These are phyloP conservation scores for Hyperoodon ampullatus DNA, from an alignment of 2,113 vertebrate genomes.

Conservation along the genomic window DNA sequence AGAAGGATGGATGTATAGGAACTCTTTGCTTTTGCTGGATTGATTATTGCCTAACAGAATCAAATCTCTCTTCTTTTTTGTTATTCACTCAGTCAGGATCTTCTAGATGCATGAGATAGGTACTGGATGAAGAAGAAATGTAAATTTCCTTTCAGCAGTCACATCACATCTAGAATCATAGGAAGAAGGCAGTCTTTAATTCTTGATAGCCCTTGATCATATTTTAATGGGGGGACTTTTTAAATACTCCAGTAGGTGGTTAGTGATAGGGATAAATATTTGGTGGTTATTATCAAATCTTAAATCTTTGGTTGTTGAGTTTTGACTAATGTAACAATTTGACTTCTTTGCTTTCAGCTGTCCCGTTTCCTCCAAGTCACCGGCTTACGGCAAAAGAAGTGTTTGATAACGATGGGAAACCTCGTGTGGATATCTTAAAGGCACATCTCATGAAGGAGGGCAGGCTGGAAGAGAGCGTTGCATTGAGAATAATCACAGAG, in stretches of 20 bases:
- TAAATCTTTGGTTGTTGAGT: neutral
- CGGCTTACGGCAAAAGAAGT: constrained; percentile 98
- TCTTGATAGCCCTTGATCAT: neutral
- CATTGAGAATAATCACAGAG: constrained; percentile 96
- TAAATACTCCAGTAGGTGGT: neutral
- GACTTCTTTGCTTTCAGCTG: constrained; percentile 86
- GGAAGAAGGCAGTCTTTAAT: neutral
- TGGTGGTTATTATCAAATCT: neutral
- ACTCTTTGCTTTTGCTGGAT: neutral
- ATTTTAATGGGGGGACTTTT: neutral
- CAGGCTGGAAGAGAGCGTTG: constrained; percentile 95
- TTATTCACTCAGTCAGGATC: neutral
- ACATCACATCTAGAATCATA: neutral
- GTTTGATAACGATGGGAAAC: constrained; percentile 97
- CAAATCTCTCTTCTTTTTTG: neutral
- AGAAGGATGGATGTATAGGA: neutral
- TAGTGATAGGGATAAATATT: neutral
- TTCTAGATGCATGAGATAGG: neutral
- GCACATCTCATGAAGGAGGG: constrained; percentile 99
- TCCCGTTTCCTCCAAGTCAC: constrained; percentile 98
- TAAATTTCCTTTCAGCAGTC: neutral
- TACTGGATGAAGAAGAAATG: neutral
- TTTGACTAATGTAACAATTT: constrained; percentile 43
- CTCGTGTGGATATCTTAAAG: constrained; percentile 98
- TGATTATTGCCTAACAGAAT: neutral